Evolutionary conservation across 2,888 invertebrate genomes (phyloP).

Genomic region (Cetonia aurata): DNA sequence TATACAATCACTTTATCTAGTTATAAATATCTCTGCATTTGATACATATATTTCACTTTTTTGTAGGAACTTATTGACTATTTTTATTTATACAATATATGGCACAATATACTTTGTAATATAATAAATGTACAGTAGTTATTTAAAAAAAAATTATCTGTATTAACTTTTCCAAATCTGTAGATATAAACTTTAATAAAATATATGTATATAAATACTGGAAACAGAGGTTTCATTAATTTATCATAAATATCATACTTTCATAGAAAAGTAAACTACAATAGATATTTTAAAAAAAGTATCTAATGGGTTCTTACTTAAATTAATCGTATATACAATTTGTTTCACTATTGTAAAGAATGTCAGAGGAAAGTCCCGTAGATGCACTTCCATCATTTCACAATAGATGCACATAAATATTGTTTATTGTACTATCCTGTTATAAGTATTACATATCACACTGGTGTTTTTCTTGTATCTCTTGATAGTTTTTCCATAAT

Average conservation of each 20-base stretch:
- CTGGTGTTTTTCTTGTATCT: slow-evolving; percentile 85
- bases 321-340: slow-evolving; percentile 4
- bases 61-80: too few relatives aligned
- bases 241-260: too few relatives aligned
- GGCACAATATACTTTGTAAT: too few relatives aligned
- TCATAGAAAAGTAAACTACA: background rate
- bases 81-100: too few relatives aligned
- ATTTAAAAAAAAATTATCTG: too few relatives aligned
- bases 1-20: too few relatives aligned
- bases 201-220: background rate
- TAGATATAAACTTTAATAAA: background rate
- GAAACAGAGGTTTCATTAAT: background rate
- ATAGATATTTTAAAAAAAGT: background rate
- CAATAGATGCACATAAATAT: slow-evolving; percentile 5
- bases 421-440: slow-evolving; percentile 27
- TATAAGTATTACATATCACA: slow-evolving; percentile 68
- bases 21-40: too few relatives aligned
- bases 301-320: background rate
- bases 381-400: slow-evolving; percentile 20
- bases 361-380: background rate
- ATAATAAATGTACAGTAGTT: too few relatives aligned
- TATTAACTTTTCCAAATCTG: too few relatives aligned
- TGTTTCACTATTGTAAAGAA: slow-evolving; percentile 6
- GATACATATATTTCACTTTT: too few relatives aligned
- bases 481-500: slow-evolving; percentile 85